Evolutionary conservation across 1,140 invertebrate species (phyloP), one percentile per base, ranked within the genome.

Genomic region (Homalodisca vitripennis): DNA sequence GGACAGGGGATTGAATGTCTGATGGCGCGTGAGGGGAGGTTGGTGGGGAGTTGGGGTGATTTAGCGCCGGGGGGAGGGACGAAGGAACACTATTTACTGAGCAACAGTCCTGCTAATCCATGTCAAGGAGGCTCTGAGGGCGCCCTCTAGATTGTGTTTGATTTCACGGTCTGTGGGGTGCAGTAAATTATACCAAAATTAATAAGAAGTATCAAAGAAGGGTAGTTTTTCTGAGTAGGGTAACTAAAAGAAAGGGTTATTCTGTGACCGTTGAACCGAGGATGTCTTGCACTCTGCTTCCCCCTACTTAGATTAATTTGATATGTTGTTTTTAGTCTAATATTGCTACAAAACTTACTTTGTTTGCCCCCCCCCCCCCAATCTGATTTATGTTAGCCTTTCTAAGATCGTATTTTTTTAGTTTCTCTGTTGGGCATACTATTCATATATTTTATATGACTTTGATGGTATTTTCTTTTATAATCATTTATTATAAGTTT

Each of bases 111-210:
- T 10, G 22, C 48, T 53, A 53, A 53, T 53, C 48, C 22, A 53
- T 53, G 48, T 53, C 12, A 53, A 53, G 22, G 20, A 53, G 48
- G 48, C 22, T 24, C 12, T 3, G 6, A 6, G 12, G 22, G 48
- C 13, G 3, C 22, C 22, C 22, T 53, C 20, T 53, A 6, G 6
- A 13, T 24, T 3, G 6, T 24, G 6, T 14, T 22, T 22, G 48
- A 53, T 53, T 53, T 53, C 48, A 53, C 22, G 48, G 12, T 12
- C 22, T 20, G 22, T 53, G 48, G 48, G 48, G 22, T 53, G 48
- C 22, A 53, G 48, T 53, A 53, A 53, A 53, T 53, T 53, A 53
- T 53, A 13, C 22, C 22, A n/a, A 53, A n/a, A 53, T 22, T 53
- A 53, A 53, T 22, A 22, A 53, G 48, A 24, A 14, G 22, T 53